Evolutionary conservation across 2,888 invertebrate species (phyloP), one percentile per base, ranked within the genome.

Genomic region (Furcula furcula): DNA sequence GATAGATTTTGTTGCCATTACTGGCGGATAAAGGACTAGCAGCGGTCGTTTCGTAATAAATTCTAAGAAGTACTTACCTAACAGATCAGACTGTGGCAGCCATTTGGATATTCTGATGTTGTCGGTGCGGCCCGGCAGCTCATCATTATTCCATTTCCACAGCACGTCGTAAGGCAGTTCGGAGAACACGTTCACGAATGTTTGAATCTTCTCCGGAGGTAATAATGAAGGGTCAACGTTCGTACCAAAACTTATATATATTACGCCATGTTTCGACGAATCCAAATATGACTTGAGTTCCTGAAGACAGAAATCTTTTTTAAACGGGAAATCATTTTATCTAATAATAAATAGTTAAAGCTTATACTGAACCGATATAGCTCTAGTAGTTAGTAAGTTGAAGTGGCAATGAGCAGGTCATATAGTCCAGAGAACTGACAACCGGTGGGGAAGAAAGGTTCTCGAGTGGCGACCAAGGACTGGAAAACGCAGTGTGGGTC

Each of bases 161-260:
- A 82, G 27, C 3, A 84, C 53, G 28, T 82, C 60, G 16, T 74
- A 79, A 0, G 69, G 65, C 2, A 80, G 39, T 33, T 62, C 40
- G 0, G 72, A 67, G 15, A 84, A 72, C 0, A 61, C 69, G 1
- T 58, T 60, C 0, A 73, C 36, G 3, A 83, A 44, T 4, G 56
- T 50, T 45, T 66, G 44, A 7, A 75, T 54, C 31, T 41, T 69
- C 11, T 68, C 49, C 11, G 50, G 31, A 1, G 66, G 59, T 3
- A 82, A 38, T 6, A 43, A 19, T 18, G 71, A 56, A 0, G 76
- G 63, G 11, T 58, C 50, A 0, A 70, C 64, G 34, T 78, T 77
- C 9, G 76, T 71, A 0, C 79, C 81, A 30, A 76, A 73, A 31
- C 81, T 80, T 7, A 76, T 42, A 31, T 80, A 76, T 19, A 76